These are phyloP conservation scores for Cetonia aurata DNA, from an alignment of 2,888 invertebrate genomes.

Conservation along the genomic window DNA sequence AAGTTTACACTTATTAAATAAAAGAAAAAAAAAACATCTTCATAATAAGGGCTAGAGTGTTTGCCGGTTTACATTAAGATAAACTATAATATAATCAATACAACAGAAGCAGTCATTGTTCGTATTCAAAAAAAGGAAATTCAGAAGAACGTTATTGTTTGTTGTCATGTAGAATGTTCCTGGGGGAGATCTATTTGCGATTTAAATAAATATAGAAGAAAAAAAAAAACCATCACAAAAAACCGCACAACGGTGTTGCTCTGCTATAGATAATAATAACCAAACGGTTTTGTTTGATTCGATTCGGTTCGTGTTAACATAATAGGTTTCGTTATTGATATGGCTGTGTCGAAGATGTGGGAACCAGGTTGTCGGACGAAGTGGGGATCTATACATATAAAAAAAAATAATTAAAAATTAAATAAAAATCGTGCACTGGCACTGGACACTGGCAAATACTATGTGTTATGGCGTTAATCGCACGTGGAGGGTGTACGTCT, in stretches of 20 bases:
- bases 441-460: conserved; percentile 66
- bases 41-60: conserved; percentile 21
- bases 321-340: conserved; percentile 61
- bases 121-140: no score
- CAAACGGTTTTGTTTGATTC: conserved; percentile 53
- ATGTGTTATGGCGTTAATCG: conserved; percentile 53
- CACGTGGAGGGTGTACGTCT: conserved; percentile 30
- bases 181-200: background rate
- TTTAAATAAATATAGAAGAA: background rate
- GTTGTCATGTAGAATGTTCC: background rate
- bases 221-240: conserved; percentile 4
- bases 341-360: conserved; percentile 61
- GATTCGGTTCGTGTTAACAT: conserved; percentile 58
- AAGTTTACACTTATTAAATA: conserved; percentile 5
- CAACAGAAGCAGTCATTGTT: no score
- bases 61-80: conserved; percentile 44
- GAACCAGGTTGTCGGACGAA: conserved; percentile 63
- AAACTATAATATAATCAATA: background rate
- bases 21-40: conserved; percentile 48
- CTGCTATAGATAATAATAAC: conserved; percentile 5
- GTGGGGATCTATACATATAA: conserved; percentile 54
- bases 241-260: conserved; percentile 28
- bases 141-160: background rate
- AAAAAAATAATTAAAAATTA: conserved; percentile 27
- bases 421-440: conserved; percentile 60